phyloP scores from a whole-genome alignment of 2,113 vertebrate species.

The Clarias batrachus region DNA sequence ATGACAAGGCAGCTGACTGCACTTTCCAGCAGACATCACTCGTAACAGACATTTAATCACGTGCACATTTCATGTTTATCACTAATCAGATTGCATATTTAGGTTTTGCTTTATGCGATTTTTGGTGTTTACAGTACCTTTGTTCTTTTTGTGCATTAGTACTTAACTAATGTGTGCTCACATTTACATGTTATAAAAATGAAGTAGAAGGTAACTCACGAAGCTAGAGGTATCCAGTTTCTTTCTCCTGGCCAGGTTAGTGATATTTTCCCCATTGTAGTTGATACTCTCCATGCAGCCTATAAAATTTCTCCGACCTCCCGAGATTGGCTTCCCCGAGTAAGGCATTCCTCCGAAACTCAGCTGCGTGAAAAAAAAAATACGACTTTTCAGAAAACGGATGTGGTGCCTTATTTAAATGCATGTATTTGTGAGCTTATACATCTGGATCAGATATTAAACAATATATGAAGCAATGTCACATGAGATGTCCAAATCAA shows the following conservation, averaged over 20 bases:
- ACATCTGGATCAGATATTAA: background rate
- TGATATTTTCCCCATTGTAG: constrained; percentile 98
- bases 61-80: too few species aligned
- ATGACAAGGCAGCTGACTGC: too few species aligned
- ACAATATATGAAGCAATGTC: background rate
- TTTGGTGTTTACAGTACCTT: too few species aligned
- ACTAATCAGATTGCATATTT: too few species aligned
- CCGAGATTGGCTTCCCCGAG: constrained; percentile 91
- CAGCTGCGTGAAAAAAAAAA: constrained; percentile 71
- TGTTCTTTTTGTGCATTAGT: too few species aligned
- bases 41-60: too few species aligned
- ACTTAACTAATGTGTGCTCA: too few species aligned
- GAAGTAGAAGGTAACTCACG: constrained; percentile 73
- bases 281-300: constrained; percentile 98
- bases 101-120: too few species aligned
- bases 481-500: background rate
- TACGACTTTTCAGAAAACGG: background rate
- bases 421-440: background rate
- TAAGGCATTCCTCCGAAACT: constrained; percentile 96
- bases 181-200: too few species aligned
- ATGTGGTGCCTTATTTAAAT: background rate
- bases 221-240: constrained; percentile 92
- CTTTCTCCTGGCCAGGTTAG: constrained; percentile 91
- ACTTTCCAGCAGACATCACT: too few species aligned
- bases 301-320: constrained; percentile 89